phyloP scores from a whole-genome alignment of 1,140 invertebrate species.

The Saccostrea cuccullata region DNA sequence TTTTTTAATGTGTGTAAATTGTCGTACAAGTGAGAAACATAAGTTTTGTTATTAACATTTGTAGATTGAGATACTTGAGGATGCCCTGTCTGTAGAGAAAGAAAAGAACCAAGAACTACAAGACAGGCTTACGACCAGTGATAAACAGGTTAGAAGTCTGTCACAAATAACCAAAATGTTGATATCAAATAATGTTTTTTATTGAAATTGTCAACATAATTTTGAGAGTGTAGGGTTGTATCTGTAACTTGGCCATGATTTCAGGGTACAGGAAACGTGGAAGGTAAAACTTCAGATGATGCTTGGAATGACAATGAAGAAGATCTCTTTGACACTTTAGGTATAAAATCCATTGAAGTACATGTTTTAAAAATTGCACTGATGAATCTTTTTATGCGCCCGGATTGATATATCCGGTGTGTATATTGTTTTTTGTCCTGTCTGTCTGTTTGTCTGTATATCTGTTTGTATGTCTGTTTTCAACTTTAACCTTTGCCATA shows the following conservation, averaged over 20 bases:
- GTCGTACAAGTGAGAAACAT: too few species aligned
- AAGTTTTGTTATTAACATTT: background rate
- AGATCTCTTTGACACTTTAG: slow-evolving; percentile 59
- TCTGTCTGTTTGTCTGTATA: too few species aligned
- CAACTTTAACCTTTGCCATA: too few species aligned
- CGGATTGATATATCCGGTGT: too few species aligned
- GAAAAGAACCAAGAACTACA: slow-evolving; percentile 50
- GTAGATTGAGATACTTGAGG: slow-evolving; percentile 35
- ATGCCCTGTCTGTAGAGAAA: slow-evolving; percentile 46
- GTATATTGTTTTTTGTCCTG: too few species aligned
- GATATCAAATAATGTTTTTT: background rate
- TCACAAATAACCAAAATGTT: background rate
- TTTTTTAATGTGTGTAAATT: too few species aligned
- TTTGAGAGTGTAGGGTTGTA: background rate
- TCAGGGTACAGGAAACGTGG: slow-evolving; percentile 46
- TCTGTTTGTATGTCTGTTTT: too few species aligned
- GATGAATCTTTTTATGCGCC: too few species aligned
- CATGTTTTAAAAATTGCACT: too few species aligned
- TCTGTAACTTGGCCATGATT: slow-evolving; percentile 8
- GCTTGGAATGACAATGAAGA: slow-evolving; percentile 68
- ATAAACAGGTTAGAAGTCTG: slow-evolving; percentile 1
- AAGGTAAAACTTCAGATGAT: slow-evolving; percentile 46
- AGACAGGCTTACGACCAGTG: background rate
- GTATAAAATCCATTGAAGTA: background rate
- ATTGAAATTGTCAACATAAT: background rate